Conservation (phyloP, 2,888 invertebrate genomes). For the Macaria notata region DNA sequence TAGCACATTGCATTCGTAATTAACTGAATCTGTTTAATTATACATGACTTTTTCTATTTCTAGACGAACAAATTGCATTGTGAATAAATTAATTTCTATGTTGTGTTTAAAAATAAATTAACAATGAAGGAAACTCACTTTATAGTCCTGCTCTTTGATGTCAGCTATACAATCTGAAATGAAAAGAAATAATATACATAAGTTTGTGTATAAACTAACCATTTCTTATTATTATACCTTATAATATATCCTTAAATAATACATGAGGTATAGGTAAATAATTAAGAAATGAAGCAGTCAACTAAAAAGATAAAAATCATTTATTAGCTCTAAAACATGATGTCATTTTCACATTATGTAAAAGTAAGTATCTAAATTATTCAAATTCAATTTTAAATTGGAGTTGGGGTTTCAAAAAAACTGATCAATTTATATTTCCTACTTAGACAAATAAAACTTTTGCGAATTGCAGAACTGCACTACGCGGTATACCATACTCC, state of each 20-base stretch:
- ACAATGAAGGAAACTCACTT: conserved; percentile 42
- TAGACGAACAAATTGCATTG: conserved; percentile 25
- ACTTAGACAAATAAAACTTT: too few species aligned
- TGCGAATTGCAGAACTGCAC: too few species aligned
- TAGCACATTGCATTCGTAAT: conserved; percentile 45
- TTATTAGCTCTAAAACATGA: too few species aligned
- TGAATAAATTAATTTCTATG: conserved; percentile 9
- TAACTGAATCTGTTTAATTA: conserved; percentile 32
- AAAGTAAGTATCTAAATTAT: too few species aligned
- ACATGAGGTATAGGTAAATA: too few species aligned
- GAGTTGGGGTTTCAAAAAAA: too few species aligned
- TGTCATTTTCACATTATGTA: too few species aligned
- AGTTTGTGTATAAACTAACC: conserved; percentile 4
- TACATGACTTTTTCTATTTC: conserved; percentile 22
- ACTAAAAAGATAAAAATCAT: neutral
- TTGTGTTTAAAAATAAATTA: neutral
- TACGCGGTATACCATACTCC: too few species aligned
- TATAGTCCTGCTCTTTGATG: conserved; percentile 36
- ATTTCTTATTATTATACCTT: too few species aligned
- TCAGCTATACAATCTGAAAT: conserved; percentile 44
- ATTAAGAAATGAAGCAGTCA: neutral
- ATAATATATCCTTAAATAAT: too few species aligned
- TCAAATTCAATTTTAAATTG: too few species aligned
- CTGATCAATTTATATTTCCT: too few species aligned
- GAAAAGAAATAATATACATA: conserved; percentile 27